Evolutionary conservation across 64 coral and sea anemone species (phyloP).

Genomic region (Dendronephthya gigantea): DNA sequence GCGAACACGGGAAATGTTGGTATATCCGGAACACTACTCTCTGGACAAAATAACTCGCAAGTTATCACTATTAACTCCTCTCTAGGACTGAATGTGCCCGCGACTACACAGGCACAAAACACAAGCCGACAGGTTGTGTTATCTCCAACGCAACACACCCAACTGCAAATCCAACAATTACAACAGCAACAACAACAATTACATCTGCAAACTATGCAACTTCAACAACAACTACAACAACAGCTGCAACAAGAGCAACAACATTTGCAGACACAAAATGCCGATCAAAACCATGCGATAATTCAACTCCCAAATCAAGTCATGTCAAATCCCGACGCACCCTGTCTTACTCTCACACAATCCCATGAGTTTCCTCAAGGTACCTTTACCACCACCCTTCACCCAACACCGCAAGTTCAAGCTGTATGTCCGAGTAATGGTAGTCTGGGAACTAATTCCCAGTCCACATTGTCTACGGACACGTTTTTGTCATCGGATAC

Average conservation of each 20-base stretch:
- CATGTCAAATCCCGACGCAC: not conserved
- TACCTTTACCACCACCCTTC: not conserved
- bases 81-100: not conserved
- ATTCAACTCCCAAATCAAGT: not conserved
- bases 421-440: conserved; percentile 16
- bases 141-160: conserved; percentile 32
- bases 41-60: conserved; percentile 35
- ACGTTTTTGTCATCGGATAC: conserved; percentile 48
- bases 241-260: conserved; percentile 24
- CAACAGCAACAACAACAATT: conserved; percentile 32
- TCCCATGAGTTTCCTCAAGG: not conserved
- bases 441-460: conserved; percentile 3
- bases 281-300: not conserved
- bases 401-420: not conserved
- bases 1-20: conserved; percentile 67
- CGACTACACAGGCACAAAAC: not conserved
- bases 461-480: conserved; percentile 44
- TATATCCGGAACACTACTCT: conserved; percentile 72
- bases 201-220: conserved; percentile 10
- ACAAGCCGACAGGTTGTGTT: conserved; percentile 40
- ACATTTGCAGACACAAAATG: not conserved
- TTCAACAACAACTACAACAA: conserved; percentile 37
- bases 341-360: not conserved
- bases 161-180: conserved; percentile 26
- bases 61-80: not conserved